These are phyloP conservation scores for Bactericera cockerelli DNA, from an alignment of 1,140 invertebrate species.

Conservation along the genomic window DNA sequence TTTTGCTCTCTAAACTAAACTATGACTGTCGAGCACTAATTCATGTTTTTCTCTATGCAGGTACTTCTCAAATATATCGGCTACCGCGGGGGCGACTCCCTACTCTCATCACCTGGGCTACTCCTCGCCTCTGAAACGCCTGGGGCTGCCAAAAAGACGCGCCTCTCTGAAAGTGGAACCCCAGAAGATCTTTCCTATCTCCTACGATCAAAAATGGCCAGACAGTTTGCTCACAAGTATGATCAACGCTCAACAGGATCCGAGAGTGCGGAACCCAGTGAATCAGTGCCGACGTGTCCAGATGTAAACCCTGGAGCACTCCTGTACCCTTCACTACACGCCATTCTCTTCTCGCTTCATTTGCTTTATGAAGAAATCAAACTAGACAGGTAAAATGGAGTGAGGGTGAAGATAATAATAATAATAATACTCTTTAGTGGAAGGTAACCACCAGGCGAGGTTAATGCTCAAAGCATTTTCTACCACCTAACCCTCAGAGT, in stretches of 20 bases:
- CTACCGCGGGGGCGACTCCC: too few species aligned
- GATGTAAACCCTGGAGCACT: conserved; percentile 44
- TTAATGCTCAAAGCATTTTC: too few species aligned
- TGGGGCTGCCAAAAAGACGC: conserved; percentile 38
- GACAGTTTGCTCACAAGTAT: conserved; percentile 15
- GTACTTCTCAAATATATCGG: conserved; percentile 20
- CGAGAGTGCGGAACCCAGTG: conserved; percentile 13
- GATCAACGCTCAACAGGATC: conserved; percentile 15
- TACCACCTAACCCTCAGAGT: too few species aligned
- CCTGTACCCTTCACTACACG: conserved; percentile 55
- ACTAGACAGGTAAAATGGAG: too few species aligned
- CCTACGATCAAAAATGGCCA: conserved; percentile 40
- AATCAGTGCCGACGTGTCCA: too few species aligned
- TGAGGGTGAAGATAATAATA: too few species aligned
- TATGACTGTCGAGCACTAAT: too few species aligned
- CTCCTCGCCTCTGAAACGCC: conserved; percentile 30
- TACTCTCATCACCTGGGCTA: too few species aligned
- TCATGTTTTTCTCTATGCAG: too few species aligned
- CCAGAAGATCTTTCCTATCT: conserved; percentile 61
- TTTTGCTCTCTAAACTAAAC: too few species aligned
- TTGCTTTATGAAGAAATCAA: conserved; percentile 53
- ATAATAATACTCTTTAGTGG: too few species aligned
- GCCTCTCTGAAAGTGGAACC: conserved; percentile 36
- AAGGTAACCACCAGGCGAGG: too few species aligned
- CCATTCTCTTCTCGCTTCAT: conserved; percentile 67